Evolutionary conservation across 1,140 invertebrate genomes (phyloP).

Genomic region (Zaprionus capensis): DNA sequence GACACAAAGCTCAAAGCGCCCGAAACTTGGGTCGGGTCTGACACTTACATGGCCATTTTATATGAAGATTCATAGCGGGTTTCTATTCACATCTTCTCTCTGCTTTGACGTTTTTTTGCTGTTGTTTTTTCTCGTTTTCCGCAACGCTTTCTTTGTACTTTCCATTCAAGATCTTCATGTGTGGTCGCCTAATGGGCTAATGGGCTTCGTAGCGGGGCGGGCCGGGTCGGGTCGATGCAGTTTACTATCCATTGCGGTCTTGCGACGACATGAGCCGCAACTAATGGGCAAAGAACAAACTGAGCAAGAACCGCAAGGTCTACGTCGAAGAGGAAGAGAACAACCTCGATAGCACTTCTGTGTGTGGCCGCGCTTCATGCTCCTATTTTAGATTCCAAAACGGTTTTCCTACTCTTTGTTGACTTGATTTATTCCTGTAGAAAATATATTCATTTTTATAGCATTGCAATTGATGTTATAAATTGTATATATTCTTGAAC

Average conservation of each 20-base stretch:
- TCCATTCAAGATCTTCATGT: slow-evolving; percentile 38
- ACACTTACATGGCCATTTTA: slow-evolving; percentile 32
- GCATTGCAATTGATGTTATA: too few relatives aligned
- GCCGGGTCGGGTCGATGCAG: slow-evolving; percentile 20
- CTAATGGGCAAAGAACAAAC: slow-evolving; percentile 20
- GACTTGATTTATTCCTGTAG: too few relatives aligned
- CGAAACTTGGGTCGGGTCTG: slow-evolving; percentile 15
- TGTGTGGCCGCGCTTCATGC: background rate
- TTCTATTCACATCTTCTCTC: slow-evolving; percentile 11
- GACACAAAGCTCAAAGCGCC: slow-evolving; percentile 27
- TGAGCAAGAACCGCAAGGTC: background rate
- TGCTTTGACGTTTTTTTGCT: background rate
- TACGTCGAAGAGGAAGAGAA: background rate
- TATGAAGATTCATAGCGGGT: slow-evolving; percentile 24
- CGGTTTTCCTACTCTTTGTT: background rate
- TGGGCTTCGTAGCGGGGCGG: slow-evolving; percentile 6
- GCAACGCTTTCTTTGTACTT: slow-evolving; percentile 52
- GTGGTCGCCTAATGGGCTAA: slow-evolving; percentile 34
- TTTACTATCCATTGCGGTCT: slow-evolving; percentile 20
- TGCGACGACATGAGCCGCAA: slow-evolving; percentile 9
- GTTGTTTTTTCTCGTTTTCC: slow-evolving; percentile 13
- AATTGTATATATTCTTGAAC: too few relatives aligned
- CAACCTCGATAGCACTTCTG: background rate
- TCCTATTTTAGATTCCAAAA: background rate
- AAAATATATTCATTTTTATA: too few relatives aligned